These are phyloP conservation scores for Columba guinea DNA, from an alignment of 2,797 vertebrate genomes.

Conservation along the genomic window DNA sequence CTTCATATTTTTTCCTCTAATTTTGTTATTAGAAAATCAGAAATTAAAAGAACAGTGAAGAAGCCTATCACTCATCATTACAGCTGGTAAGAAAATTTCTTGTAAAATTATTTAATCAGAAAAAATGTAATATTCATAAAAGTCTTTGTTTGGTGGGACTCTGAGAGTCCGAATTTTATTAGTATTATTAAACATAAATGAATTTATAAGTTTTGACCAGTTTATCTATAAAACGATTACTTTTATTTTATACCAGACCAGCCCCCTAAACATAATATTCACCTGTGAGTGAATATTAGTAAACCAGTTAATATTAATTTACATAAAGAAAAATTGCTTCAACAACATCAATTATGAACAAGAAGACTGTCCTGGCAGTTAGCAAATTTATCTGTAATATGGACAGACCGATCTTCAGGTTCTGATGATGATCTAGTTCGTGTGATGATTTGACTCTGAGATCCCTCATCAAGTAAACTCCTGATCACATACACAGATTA, in stretches of 20 bases:
- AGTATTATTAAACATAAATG: neutral
- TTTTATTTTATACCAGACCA: neutral
- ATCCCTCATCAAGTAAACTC: neutral
- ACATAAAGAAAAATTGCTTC: neutral
- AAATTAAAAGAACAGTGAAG: neutral
- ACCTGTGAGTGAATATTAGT: neutral
- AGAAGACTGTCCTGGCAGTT: neutral
- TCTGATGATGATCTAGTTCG: neutral
- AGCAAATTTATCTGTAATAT: neutral
- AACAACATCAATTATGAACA: neutral
- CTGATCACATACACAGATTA: neutral
- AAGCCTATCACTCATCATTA: neutral
- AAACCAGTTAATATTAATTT: neutral
- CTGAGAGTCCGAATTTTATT: neutral
- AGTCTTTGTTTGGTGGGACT: neutral
- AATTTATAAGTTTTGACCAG: neutral
- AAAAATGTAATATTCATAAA: neutral
- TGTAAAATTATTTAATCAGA: neutral
- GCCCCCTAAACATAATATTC: neutral
- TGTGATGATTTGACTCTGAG: neutral
- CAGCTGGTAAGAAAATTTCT: neutral
- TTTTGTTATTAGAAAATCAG: neutral
- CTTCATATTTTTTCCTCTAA: neutral
- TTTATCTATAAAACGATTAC: accelerated
- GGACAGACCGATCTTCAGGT: neutral